phyloP scores from a whole-genome alignment of 2,113 vertebrate genomes.

The Nymphicus hollandicus region DNA sequence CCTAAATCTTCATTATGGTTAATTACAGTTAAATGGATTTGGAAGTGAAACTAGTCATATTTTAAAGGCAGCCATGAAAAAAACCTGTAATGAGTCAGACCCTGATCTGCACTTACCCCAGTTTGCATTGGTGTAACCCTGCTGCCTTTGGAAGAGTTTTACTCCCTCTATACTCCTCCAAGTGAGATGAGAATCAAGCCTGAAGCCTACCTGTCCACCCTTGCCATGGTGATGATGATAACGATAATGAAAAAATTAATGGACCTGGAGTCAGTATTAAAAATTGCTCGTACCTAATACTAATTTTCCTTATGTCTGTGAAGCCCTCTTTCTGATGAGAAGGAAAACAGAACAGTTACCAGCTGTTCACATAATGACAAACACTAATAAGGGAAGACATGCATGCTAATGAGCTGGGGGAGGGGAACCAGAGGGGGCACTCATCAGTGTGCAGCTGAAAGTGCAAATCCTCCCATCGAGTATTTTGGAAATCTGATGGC shows the following conservation, averaged over 20 bases:
- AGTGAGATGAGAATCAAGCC: neutral
- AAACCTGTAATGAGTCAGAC: neutral
- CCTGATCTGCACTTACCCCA: neutral
- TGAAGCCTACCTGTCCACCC: neutral
- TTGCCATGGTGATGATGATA: conserved; percentile 29
- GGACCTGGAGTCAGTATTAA: conserved; percentile 38
- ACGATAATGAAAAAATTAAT: conserved; percentile 46
- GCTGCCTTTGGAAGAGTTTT: neutral
- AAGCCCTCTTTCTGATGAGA: conserved; percentile 8
- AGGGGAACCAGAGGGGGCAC: neutral
- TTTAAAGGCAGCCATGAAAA: conserved; percentile 6
- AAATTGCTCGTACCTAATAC: conserved; percentile 33
- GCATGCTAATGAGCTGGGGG: conserved; percentile 45
- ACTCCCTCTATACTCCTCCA: neutral
- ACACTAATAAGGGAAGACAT: conserved; percentile 41
- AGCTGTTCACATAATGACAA: conserved; percentile 55
- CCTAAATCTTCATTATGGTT: conserved; percentile 3
- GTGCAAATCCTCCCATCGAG: neutral
- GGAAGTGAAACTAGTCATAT: conserved; percentile 4
- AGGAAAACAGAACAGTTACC: conserved; percentile 51
- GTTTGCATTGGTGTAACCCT: neutral
- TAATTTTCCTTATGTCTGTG: conserved; percentile 30
- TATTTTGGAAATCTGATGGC: neutral
- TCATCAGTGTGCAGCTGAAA: conserved; percentile 16
- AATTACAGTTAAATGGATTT: conserved; percentile 15